A percentile compares a stretch with the other conserved stretches of the same genome.
phyloP scores from a whole-genome alignment of 2,888 invertebrate genomes.

The Lumbricus terrestris region DNA sequence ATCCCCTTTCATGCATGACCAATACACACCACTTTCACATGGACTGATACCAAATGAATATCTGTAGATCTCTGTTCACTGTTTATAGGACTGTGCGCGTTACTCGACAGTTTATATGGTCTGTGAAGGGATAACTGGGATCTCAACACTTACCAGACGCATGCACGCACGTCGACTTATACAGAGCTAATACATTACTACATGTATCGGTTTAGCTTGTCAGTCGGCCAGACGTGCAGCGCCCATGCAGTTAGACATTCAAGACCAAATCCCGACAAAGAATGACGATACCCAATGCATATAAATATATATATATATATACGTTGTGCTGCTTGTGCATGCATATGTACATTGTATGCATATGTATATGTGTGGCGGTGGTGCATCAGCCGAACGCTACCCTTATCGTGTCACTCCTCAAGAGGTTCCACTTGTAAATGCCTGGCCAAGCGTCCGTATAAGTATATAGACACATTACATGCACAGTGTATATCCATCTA shows the following conservation, averaged over 20 bases:
- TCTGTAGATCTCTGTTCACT: neutral
- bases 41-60: neutral
- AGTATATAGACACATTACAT: too few species aligned
- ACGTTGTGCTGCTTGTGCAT: too few species aligned
- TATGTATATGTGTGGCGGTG: neutral
- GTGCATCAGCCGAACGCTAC: neutral
- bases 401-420: neutral
- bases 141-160: neutral
- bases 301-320: neutral
- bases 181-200: too few species aligned
- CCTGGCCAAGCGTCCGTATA: neutral
- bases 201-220: neutral
- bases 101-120: neutral
- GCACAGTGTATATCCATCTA: too few species aligned
- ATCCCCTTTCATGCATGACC: too few species aligned
- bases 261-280: neutral
- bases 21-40: too few species aligned
- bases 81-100: neutral
- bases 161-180: neutral
- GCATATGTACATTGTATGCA: neutral
- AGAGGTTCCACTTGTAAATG: neutral
- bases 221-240: neutral
- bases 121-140: constrained; percentile 3
- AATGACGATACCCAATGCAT: neutral
- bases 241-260: neutral